Conservation (phyloP, 1,140 invertebrate species). For the Halesus radiatus region DNA sequence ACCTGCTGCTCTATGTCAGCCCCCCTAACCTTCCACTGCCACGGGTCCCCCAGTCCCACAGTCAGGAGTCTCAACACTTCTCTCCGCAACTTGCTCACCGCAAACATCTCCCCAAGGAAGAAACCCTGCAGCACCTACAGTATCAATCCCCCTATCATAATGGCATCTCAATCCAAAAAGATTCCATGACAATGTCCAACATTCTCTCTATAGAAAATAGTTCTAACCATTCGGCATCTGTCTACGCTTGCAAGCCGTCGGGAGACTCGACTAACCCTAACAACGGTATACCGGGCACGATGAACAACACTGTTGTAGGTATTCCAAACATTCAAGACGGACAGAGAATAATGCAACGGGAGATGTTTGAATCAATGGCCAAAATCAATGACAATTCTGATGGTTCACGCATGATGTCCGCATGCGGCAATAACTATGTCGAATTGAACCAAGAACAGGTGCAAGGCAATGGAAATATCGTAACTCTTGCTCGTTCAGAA, state of each 20-base stretch:
- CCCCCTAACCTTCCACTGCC: conserved; percentile 11
- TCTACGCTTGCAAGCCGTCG: conserved; percentile 47
- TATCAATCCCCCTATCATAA: conserved; percentile 48
- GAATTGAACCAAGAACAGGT: conserved; percentile 43
- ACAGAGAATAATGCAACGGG: conserved; percentile 45
- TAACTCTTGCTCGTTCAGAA: conserved; percentile 44
- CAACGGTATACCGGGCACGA: conserved; percentile 36
- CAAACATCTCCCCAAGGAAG: conserved; percentile 37
- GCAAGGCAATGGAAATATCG: not conserved
- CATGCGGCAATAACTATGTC: conserved; percentile 42
- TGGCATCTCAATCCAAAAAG: conserved; percentile 47
- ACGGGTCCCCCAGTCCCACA: conserved; percentile 13
- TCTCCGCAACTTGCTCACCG: not conserved
- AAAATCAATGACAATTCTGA: conserved; percentile 44
- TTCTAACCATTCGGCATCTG: not conserved
- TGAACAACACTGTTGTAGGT: conserved; percentile 46
- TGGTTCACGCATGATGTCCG: not conserved
- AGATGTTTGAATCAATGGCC: conserved; percentile 38
- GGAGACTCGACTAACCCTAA: conserved; percentile 30
- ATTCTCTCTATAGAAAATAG: conserved; percentile 41
- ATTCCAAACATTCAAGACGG: conserved; percentile 42
- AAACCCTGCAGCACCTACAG: conserved; percentile 40
- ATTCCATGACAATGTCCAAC: conserved; percentile 29
- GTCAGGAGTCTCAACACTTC: conserved; percentile 9
- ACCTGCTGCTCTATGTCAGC: conserved; percentile 51